phyloP scores from a whole-genome alignment of 2,888 invertebrate genomes.

The Lepidochitona cinerea region DNA sequence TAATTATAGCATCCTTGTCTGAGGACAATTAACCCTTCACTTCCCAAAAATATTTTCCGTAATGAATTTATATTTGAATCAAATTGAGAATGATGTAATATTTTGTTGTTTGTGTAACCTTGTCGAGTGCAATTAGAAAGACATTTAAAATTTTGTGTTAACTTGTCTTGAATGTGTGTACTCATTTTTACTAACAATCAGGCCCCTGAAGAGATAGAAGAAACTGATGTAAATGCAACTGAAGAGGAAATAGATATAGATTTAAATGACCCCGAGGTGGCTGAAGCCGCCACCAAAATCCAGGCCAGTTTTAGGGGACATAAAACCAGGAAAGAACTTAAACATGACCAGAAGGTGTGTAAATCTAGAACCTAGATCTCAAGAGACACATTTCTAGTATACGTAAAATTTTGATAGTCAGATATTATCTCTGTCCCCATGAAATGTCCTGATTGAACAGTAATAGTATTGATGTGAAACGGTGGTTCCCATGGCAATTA shows the following conservation, averaged over 20 bases:
- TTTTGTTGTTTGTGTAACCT: neutral
- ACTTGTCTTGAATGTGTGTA: too few relatives aligned
- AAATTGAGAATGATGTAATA: slow-evolving; percentile 14
- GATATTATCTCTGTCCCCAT: too few relatives aligned
- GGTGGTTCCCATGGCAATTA: too few relatives aligned
- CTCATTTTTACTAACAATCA: too few relatives aligned
- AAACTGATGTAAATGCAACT: too few relatives aligned
- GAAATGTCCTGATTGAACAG: too few relatives aligned
- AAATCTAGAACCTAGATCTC: too few relatives aligned
- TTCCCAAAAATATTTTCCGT: too few relatives aligned
- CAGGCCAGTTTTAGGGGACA: slow-evolving; percentile 64
- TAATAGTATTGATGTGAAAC: too few relatives aligned
- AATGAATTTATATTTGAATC: too few relatives aligned
- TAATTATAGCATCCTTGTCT: too few relatives aligned
- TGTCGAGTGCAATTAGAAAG: neutral
- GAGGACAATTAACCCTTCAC: too few relatives aligned
- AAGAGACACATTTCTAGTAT: neutral
- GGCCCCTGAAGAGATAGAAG: neutral
- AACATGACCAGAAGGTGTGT: slow-evolving; percentile 31
- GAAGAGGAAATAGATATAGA: slow-evolving; percentile 64
- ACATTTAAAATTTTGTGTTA: neutral
- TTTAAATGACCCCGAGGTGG: slow-evolving; percentile 63
- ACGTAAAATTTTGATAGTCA: neutral
- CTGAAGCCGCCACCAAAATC: slow-evolving; percentile 64
- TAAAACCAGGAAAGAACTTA: slow-evolving; percentile 48